phyloP scores from a whole-genome alignment of 2,888 invertebrate species.

The Caenorhabditis sp. region DNA sequence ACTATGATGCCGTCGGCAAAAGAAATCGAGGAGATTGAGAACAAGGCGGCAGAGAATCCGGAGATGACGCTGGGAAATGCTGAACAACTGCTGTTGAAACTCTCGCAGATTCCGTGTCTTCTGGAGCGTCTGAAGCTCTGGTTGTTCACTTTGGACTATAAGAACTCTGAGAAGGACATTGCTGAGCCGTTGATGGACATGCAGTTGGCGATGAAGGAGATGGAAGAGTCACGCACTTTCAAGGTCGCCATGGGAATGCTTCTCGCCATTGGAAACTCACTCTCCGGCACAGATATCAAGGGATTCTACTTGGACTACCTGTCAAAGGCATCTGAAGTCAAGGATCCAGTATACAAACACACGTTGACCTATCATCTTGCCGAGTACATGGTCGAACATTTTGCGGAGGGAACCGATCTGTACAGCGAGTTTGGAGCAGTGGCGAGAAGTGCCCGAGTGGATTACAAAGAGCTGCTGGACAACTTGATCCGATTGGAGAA shows the following conservation, averaged over 20 bases:
- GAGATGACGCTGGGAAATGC: constrained; percentile 91
- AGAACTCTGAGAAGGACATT: constrained; percentile 96
- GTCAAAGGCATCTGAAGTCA: constrained; percentile 89
- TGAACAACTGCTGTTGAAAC: constrained; percentile 97
- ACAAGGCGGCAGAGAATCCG: constrained; percentile 88
- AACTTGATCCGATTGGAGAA: constrained; percentile 93
- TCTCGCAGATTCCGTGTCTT: constrained; percentile 96
- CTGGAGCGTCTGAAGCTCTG: constrained; percentile 93
- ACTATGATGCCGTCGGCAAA: constrained; percentile 94
- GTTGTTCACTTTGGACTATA: constrained; percentile 99
- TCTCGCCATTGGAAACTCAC: constrained; percentile 95
- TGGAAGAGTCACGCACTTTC: constrained; percentile 95
- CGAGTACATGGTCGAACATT: constrained; percentile 97
- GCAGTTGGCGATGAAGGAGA: constrained; percentile 95
- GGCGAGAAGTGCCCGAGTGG: constrained; percentile 88
- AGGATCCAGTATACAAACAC: constrained; percentile 96
- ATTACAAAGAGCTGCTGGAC: constrained; percentile 93
- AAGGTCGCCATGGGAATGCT: constrained; percentile 94
- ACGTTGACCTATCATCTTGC: constrained; percentile 97
- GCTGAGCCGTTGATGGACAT: constrained; percentile 99
- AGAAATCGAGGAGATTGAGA: constrained; percentile 73
- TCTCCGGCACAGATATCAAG: constrained; percentile 94
- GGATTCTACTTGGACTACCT: constrained; percentile 98
- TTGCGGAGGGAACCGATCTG: constrained; percentile 95
- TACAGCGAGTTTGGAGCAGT: constrained; percentile 89